Base-by-base conservation (phyloP, 2,797 vertebrate species). In the Bufotes viridis region DNA sequence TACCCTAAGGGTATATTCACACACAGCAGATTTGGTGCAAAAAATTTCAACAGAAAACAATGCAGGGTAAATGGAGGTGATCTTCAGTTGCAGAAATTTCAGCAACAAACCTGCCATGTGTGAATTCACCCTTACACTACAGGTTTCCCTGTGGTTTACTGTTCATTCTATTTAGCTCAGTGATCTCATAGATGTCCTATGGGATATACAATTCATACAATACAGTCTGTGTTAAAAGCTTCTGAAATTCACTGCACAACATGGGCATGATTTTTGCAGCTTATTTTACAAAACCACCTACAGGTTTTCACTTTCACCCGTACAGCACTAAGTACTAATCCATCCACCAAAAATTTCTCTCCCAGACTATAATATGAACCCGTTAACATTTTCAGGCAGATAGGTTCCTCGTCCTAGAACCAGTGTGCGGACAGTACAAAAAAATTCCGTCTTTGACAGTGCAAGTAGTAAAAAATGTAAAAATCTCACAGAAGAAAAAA, bases 281-380 rank as follows among this genome's bases (percentile, higher is more conserved):
- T 29, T 70, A 29, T 34, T 70, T 70, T 70, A 70, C 15, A 70
- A 14, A 34, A 34, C 26, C 26, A 2, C 26, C 69, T 70, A 70
- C 29, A 70, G 69, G 34, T 70, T 70, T 70, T 70, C 26, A 34
- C 69, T 70, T 70, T 70, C 26, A 70, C 69, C 26, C 69, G n/a
- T 24, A 67, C 1, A 67, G 10, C 24, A 29, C 24, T 14, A 15
- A 67, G n/a, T 69, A 26, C 13, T 26, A 29, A 11, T 24, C 10
- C n/a, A 63, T 67, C 9, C 26, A 69, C 12, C 65, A 69, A 69
- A 15, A 24, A 29, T 26, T 29, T 12, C 26, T 69, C 12, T 26
- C 9, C 4, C 5, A 26, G 13, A 14, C 12, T 11, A 26, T 3
- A 69, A 69, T 69, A 11, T 69, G 12, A 69, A 69, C 24, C 12